phyloP scores from a whole-genome alignment of 2,888 invertebrate species.

The Heteropelma amictum region DNA sequence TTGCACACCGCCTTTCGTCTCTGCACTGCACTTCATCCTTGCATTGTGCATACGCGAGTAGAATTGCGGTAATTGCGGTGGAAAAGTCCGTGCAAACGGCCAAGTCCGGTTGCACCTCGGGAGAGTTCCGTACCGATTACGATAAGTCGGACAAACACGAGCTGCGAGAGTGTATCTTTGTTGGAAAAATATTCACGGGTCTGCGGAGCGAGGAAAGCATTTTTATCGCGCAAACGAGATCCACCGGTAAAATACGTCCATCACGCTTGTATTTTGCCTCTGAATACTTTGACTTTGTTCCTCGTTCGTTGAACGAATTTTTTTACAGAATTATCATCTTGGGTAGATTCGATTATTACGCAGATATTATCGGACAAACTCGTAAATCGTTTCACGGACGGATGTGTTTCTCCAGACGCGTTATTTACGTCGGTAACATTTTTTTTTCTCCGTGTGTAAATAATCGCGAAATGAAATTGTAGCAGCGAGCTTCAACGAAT shows the following conservation, averaged over 20 bases:
- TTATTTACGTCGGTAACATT: not conserved
- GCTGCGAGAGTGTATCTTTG: no score
- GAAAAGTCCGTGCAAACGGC: constrained; percentile 1
- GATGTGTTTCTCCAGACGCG: not conserved
- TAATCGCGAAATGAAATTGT: not conserved
- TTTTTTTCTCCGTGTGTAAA: not conserved
- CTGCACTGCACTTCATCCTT: not conserved
- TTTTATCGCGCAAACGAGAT: no score
- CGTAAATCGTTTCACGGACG: no score
- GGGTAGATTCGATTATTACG: no score
- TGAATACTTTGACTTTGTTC: no score
- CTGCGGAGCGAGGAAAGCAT: no score
- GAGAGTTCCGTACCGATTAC: constrained; percentile 30
- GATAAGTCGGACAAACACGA: no score
- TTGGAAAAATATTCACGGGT: not conserved
- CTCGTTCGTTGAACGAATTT: no score
- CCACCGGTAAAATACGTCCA: no score
- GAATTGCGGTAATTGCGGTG: constrained; percentile 30
- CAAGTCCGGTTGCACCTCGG: constrained; percentile 32
- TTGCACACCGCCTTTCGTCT: not conserved
- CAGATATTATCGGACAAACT: no score
- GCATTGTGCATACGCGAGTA: not conserved
- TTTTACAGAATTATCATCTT: no score
- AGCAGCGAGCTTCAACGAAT: constrained; percentile 20
- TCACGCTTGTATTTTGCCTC: no score